Evolutionary conservation across 2,797 vertebrate species (phyloP).

Genomic region (Momotus momota): DNA sequence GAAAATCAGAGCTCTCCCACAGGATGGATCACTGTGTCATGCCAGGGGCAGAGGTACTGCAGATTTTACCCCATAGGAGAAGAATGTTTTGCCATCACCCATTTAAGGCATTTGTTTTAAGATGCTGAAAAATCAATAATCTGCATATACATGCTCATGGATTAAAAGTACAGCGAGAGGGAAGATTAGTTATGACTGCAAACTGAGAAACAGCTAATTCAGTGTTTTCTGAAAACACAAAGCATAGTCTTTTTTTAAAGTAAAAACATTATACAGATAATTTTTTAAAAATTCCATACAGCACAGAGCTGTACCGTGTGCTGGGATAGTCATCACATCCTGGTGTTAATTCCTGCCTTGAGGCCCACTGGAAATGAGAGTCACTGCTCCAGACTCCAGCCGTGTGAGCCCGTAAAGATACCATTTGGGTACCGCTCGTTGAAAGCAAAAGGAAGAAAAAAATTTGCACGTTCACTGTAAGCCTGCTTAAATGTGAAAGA

Average conservation of each 20-base stretch:
- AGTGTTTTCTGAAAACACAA: neutral
- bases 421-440: conserved; percentile 67
- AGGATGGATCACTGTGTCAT: accelerated
- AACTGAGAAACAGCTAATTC: neutral
- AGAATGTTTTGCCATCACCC: neutral
- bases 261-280: accelerated
- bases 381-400: conserved; percentile 46
- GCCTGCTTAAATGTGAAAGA: neutral
- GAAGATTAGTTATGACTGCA: neutral
- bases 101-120: neutral
- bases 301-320: accelerated
- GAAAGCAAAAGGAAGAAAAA: neutral
- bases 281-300: neutral
- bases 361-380: conserved; percentile 76
- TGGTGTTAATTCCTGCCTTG: conserved; percentile 52
- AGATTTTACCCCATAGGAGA: neutral
- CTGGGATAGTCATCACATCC: neutral
- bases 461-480: neutral
- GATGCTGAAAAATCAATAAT: neutral
- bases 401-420: conserved; percentile 75
- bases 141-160: accelerated
- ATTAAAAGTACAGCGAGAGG: neutral
- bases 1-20: neutral
- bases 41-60: neutral
- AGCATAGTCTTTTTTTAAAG: neutral